phyloP scores from a whole-genome alignment of 1,140 invertebrate species.

The Pantala flavescens region DNA sequence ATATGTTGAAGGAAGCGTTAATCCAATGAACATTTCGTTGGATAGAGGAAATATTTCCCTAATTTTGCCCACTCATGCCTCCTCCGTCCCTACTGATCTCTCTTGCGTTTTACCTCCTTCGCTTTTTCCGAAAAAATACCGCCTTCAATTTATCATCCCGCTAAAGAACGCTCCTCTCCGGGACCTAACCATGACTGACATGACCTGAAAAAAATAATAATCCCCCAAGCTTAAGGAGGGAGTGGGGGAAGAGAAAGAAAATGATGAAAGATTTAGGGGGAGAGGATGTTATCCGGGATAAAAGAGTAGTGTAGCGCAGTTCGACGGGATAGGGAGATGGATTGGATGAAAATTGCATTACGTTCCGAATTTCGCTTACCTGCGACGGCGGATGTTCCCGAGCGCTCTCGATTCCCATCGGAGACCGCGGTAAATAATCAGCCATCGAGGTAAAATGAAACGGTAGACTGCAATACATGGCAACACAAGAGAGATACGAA shows the following conservation, averaged over 20 bases:
- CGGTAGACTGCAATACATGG: too few relatives aligned
- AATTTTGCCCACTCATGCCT: neutral
- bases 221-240: neutral
- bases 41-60: too few relatives aligned
- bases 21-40: too few relatives aligned
- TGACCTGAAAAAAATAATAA: slow-evolving; percentile 10
- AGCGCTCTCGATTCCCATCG: too few relatives aligned
- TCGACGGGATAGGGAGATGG: neutral
- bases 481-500: too few relatives aligned
- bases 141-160: slow-evolving; percentile 5
- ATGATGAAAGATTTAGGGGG: slow-evolving; percentile 9
- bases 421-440: too few relatives aligned
- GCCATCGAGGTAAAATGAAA: too few relatives aligned
- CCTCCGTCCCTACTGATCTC: neutral
- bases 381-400: neutral
- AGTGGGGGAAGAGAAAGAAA: neutral
- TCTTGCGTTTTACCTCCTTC: neutral
- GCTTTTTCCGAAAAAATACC: neutral
- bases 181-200: neutral
- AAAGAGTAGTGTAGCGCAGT: neutral
- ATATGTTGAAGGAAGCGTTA: too few relatives aligned
- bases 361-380: neutral
- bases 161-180: neutral
- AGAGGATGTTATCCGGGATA: neutral
- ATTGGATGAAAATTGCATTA: slow-evolving; percentile 8